Evolutionary conservation across 2,113 vertebrate genomes (phyloP), one percentile per base, ranked within the genome.

Genomic region (Agapornis roseicollis): DNA sequence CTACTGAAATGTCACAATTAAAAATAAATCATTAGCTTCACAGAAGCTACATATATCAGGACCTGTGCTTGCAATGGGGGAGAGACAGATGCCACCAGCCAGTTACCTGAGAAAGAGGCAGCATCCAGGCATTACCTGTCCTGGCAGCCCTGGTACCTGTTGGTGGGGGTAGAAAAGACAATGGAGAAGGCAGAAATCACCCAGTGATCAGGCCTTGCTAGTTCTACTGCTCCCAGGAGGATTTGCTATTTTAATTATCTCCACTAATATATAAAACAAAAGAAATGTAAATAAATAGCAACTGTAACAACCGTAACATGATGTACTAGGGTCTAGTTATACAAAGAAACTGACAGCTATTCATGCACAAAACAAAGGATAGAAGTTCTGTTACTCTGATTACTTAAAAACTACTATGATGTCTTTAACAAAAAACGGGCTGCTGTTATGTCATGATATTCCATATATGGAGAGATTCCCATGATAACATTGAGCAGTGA

Each of bases 151-250:
- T 1, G 0, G 29, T 20, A n/a, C 13, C 18, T 53, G 52, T 39
- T 0, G 0, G 3, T 25, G 20, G 16, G 1, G 0, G 9, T 13
- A 78, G 23, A 2, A 7, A 77, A 58, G 64, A 25, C 42, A 72
- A 14, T 2, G 37, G 23, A 28, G 23, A 90, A 33, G 63, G 42
- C 11, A 70, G 39, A 92, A 94, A 47, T 35, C 46, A 74, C 12
- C 12, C 0, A 0, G 33, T 9, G 33, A 77, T 68, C 72, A 74
- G 76, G 35, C 29, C 85, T 90, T 10, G 0, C 33, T 80, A 55
- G 65, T 68, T 88, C 50, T 70, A 13, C 50, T 68, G 42, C 39
- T 96, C 35, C 44, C 80, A 52, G 61, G 42, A 86, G 47, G 55
- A 88, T 87, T 79, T 91, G 52, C 25, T 52, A 58, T 72, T 94